Evolutionary conservation across 2,797 vertebrate species (phyloP).

Genomic region (Microctenopoma lineatum): DNA sequence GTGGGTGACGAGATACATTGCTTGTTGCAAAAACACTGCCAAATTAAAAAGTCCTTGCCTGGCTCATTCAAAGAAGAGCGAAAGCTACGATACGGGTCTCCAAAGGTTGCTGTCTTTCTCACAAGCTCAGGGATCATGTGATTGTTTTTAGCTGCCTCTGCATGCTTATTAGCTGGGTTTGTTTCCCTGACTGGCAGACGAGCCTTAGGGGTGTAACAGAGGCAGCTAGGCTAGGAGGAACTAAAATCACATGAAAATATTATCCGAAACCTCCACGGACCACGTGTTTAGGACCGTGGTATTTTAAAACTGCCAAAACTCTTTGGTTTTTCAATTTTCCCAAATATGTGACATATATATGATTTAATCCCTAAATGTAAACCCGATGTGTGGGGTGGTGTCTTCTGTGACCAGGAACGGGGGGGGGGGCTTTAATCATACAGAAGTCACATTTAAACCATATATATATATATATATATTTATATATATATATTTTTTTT

Average conservation of each 20-base stretch:
- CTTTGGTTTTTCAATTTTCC: conserved; percentile 57
- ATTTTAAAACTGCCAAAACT: conserved; percentile 65
- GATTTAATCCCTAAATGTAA: too few relatives aligned
- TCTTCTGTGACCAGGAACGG: too few relatives aligned
- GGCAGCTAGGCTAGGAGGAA: conserved; percentile 40
- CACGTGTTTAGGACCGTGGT: conserved; percentile 30
- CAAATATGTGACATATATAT: conserved; percentile 22
- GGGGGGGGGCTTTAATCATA: too few relatives aligned
- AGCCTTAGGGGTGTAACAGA: conserved; percentile 39
- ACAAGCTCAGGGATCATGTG: conserved; percentile 51
- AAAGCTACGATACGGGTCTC: conserved; percentile 49
- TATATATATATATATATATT: too few relatives aligned
- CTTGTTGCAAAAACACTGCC: conserved; percentile 52
- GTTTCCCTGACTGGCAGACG: conserved; percentile 55
- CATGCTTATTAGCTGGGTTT: conserved; percentile 50
- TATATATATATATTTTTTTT: too few relatives aligned
- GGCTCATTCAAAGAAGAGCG: conserved; percentile 42
- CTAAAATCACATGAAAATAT: conserved; percentile 65
- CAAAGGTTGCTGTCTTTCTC: conserved; percentile 52
- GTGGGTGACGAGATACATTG: conserved; percentile 35
- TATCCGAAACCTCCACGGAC: conserved; percentile 45
- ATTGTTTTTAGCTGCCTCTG: conserved; percentile 44
- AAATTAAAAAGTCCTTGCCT: conserved; percentile 66
- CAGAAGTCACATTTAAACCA: too few relatives aligned
- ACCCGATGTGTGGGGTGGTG: too few relatives aligned